Evolutionary conservation across 2,888 invertebrate species (phyloP), one percentile per base, ranked within the genome.

Genomic region (Notodonta ziczac): DNA sequence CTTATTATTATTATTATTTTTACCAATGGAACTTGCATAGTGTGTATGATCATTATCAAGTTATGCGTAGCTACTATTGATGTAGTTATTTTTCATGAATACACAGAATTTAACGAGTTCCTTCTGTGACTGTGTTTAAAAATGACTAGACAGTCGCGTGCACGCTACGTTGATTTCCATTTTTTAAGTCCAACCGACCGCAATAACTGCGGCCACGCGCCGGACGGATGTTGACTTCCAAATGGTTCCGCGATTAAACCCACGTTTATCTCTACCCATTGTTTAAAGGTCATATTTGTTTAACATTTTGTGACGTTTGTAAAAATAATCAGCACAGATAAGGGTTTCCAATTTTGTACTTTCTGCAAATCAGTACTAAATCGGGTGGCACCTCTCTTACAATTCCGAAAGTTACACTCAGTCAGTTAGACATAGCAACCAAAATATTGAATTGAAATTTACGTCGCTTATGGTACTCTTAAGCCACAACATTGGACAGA

Each of bases 161-260:
- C 58, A 61, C 60, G 65, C 60, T 65, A 66, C 60, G 61, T 65
- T 65, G 67, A 70, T 70, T 67, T 74, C 61, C 66, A 62, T 76
- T 76, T 74, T 81, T 80, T 74, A 78, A 77, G 80, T 80, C 77
- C 79, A 77, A 48, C 69, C 68, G 64, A 65, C 72, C 73, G 70
- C 73, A 73, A 74, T 75, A 76, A 73, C 73, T 66, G 67, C 62
- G 65, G 66, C 10, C 52, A 32, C 13, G 63, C 68, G 59, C 58
- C 54, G 69, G 56, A 68, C 73, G 76, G 77, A 78, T 71, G 80
- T 72, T 65, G 60, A 72, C 63, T 68, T 55, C 58, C 55, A 60
- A 75, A 79, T 76, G 77, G 69, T 74, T 73, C 71, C 64, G 72
- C 76, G 75, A 81, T 80, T 81, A 80, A 71, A 66, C 69, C 65